Evolutionary conservation across 1,140 invertebrate genomes (phyloP), one percentile per base, ranked within the genome.

Genomic region (Glomeris maerens): DNA sequence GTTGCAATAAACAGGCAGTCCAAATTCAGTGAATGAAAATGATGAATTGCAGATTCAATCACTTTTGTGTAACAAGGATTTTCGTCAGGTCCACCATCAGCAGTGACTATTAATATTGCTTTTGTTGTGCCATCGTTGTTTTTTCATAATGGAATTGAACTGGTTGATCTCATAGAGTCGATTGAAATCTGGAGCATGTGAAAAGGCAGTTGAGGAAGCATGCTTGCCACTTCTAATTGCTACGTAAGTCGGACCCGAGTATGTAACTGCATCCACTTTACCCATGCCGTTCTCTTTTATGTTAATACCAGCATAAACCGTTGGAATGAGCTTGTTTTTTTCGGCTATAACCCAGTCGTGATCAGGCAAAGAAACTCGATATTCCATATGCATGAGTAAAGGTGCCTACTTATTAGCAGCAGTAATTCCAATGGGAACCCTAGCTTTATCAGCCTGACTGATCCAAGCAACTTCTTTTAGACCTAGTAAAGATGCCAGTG

Each of bases 341-440:
- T 50, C 31, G 31, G 60, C 67, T 53, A 68, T 56, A 10, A 67
- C 62, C 54, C 59, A 72, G 54, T 72, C 68, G 59, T 70, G 66
- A 59, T 70, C 65, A 27, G 68, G 64, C 22, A 70, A 56, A 27
- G 25, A 49, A 4, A 70, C 55, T 47, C 55, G 41, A 53, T 69
- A 70, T 44, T 70, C 63, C 36, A 70, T 39, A 57, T 66, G 58
- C 64, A 68, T 68, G 53, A 70, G 41, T 2, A 63, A 49, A 10
- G 58, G 59, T n/a, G 60, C 53, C 56, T 70, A 64, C 49, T 61
- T 65, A 22, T 66, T 67, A 29, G 62, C 67, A 39, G 64, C 68
- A 44, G 66, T 62, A 17, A 66, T 48, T 39, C 67, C 67, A 26
- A 71, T 56, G 22, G 68, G 65, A 0, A 71, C 63, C 13, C 65